phyloP scores from a whole-genome alignment of 1,140 invertebrate genomes.

The Drosophila kanapiae region DNA sequence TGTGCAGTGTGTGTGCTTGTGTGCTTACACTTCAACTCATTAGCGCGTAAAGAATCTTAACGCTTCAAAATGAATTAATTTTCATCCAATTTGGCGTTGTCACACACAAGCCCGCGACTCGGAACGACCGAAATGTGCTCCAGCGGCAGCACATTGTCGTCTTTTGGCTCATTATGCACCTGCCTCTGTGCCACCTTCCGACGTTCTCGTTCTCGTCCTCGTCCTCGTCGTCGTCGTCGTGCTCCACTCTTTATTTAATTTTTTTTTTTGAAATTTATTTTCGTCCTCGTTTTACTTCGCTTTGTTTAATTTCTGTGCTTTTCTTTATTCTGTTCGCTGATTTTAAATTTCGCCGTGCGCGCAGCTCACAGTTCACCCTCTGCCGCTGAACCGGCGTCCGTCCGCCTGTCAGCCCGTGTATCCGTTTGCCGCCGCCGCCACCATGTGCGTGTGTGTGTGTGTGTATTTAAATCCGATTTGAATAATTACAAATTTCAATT shows the following conservation, averaged over 20 bases:
- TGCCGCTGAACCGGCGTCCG: slow-evolving; percentile 1
- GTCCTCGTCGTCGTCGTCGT: neutral
- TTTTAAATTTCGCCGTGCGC: slow-evolving; percentile 50
- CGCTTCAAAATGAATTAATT: slow-evolving; percentile 84
- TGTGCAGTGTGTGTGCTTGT: slow-evolving; percentile 3
- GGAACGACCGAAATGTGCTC: neutral
- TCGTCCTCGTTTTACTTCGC: slow-evolving; percentile 14
- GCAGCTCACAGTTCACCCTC: neutral
- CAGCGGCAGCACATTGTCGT: slow-evolving; percentile 39
- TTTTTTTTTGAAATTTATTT: slow-evolving; percentile 22
- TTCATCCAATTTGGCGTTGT: slow-evolving; percentile 77
- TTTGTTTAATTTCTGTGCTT: slow-evolving; percentile 48
- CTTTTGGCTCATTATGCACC: slow-evolving; percentile 69
- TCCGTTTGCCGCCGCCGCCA: slow-evolving; percentile 30
- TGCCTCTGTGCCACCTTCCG: slow-evolving; percentile 31
- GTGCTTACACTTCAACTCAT: slow-evolving; percentile 73
- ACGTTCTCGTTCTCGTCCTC: too few relatives aligned
- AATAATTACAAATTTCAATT: slow-evolving; percentile 84
- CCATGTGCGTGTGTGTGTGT: slow-evolving; percentile 31
- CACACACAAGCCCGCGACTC: slow-evolving; percentile 41
- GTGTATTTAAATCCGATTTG: slow-evolving; percentile 82
- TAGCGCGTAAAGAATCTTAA: slow-evolving; percentile 81
- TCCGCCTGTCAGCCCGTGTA: slow-evolving; percentile 35
- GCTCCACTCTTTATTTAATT: slow-evolving; percentile 25
- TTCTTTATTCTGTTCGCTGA: slow-evolving; percentile 36